A percentile compares a stretch with the other conserved stretches of the same genome.
These are phyloP conservation scores for Otolemur crassicaudatus DNA, from an alignment of 2,797 vertebrate genomes.

Conservation along the genomic window DNA sequence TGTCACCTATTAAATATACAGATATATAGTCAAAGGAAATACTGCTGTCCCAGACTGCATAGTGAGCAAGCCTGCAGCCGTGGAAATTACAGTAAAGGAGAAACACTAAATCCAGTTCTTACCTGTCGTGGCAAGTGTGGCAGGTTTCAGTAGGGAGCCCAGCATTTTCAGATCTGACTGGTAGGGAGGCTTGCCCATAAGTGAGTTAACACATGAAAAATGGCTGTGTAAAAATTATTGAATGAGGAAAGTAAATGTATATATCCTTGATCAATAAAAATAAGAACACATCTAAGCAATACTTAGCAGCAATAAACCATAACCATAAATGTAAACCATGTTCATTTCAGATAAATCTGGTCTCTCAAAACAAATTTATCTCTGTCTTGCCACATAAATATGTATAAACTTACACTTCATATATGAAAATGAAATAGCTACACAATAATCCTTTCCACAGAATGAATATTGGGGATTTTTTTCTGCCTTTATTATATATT, in stretches of 20 bases:
- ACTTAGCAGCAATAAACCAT: conserved; percentile 36
- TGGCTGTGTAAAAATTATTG: conserved; percentile 3
- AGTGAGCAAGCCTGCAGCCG: not conserved
- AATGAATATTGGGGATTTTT: not conserved
- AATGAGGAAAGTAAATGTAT: conserved; percentile 40
- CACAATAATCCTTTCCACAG: not conserved
- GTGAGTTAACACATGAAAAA: not conserved
- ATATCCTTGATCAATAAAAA: conserved; percentile 41
- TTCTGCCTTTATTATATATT: not conserved
- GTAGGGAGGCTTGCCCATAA: not conserved
- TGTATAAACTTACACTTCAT: conserved; percentile 6
- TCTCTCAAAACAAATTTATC: conserved; percentile 61
- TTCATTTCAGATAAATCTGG: conserved; percentile 55
- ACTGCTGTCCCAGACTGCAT: rapidly evolving
- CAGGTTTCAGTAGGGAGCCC: not conserved
- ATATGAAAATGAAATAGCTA: conserved; percentile 48
- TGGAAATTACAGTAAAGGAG: not conserved
- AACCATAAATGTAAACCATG: conserved; percentile 16
- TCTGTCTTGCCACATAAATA: conserved; percentile 56
- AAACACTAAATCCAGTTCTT: not conserved
- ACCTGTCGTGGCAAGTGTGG: rapidly evolving
- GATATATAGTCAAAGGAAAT: not conserved
- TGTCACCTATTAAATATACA: not conserved
- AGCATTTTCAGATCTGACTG: not conserved
- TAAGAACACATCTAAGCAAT: conserved; percentile 45